Percentiles rank a stretch among this genome's conserved stretches.
Conservation (phyloP, 2,797 vertebrate species). For the Bryconaethiops microstoma region DNA sequence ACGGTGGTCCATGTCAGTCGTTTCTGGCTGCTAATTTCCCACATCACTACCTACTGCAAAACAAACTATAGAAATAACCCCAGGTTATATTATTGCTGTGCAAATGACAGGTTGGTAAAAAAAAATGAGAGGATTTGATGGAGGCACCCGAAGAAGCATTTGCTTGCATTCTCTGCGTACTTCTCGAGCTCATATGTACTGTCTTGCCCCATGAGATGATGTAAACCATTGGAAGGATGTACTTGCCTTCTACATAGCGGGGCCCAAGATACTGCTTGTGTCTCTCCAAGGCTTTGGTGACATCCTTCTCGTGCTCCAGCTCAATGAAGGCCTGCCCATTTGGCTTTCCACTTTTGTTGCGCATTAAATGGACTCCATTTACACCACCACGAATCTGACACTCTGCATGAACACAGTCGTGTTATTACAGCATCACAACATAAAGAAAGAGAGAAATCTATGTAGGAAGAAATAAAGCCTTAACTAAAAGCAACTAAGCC, state of each 20-base stretch:
- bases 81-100: too few relatives aligned
- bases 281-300: conserved; percentile 89
- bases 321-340: conserved; percentile 89
- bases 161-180: too few relatives aligned
- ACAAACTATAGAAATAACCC: too few relatives aligned
- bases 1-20: too few relatives aligned
- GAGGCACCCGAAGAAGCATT: too few relatives aligned
- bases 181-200: too few relatives aligned
- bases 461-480: neutral
- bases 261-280: conserved; percentile 89
- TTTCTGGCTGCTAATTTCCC: too few relatives aligned
- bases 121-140: too few relatives aligned
- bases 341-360: conserved; percentile 81
- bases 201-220: too few relatives aligned
- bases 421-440: neutral
- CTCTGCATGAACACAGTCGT: conserved; percentile 69
- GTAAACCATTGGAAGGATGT: neutral
- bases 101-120: too few relatives aligned
- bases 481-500: neutral
- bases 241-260: conserved; percentile 91
- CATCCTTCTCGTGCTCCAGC: conserved; percentile 86
- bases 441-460: neutral
- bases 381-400: conserved; percentile 85
- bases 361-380: conserved; percentile 87
- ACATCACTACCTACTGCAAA: too few relatives aligned